Conservation (phyloP, 2,888 invertebrate genomes). For the Apamea epomidion region DNA sequence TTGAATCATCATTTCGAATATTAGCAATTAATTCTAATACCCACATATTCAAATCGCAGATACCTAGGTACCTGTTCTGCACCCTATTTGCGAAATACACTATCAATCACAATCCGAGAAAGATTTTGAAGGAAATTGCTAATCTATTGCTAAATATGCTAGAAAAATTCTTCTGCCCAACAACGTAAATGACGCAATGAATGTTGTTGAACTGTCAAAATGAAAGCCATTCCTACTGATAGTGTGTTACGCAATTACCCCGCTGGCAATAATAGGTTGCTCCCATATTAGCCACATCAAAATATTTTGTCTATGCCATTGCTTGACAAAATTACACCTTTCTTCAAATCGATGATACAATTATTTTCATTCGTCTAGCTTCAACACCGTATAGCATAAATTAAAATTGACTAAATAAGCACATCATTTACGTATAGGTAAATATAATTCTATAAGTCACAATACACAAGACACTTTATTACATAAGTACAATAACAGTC, state of each 20-base stretch:
- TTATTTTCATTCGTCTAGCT: slow-evolving; percentile 12
- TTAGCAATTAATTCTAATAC: neutral
- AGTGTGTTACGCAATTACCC: neutral
- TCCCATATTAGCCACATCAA: neutral
- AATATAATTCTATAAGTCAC: slow-evolving; percentile 53
- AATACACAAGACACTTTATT: slow-evolving; percentile 61
- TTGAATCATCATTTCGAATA: slow-evolving; percentile 25
- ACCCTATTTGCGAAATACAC: neutral
- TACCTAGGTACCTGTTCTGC: neutral
- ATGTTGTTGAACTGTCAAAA: neutral
- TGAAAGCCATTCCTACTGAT: neutral
- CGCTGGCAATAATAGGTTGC: neutral
- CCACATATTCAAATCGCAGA: neutral
- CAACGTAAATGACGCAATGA: neutral
- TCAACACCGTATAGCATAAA: slow-evolving; percentile 18
- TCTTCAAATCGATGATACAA: slow-evolving; percentile 37
- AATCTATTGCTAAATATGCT: neutral
- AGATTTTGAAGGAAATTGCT: neutral
- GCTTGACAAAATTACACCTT: neutral
- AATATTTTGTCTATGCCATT: neutral
- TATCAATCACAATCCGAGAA: neutral
- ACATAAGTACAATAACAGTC: slow-evolving; percentile 47
- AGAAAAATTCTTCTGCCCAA: neutral
- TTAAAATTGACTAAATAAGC: slow-evolving; percentile 46
- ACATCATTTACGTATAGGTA: slow-evolving; percentile 38